A percentile compares a stretch with the other conserved stretches of the same genome.
phyloP scores from a whole-genome alignment of 2,797 vertebrate genomes.

The Oreochromis mossambicus region DNA sequence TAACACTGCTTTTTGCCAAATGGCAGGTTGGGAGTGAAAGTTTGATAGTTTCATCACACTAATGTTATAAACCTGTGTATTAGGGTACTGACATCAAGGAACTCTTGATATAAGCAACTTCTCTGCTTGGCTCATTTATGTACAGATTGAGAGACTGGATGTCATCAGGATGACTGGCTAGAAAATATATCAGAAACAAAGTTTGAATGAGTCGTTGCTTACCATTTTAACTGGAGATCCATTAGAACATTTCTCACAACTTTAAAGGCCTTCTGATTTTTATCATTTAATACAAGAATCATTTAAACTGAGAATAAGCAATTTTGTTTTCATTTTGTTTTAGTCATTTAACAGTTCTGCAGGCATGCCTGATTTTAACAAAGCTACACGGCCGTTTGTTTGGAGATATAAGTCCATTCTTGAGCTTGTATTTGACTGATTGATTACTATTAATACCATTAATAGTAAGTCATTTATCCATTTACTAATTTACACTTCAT shows the following conservation, averaged over 20 bases:
- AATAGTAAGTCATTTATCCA: neutral
- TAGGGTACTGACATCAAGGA: too few species aligned
- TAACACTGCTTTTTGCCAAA: neutral
- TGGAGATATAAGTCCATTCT: neutral
- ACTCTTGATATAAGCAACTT: too few species aligned
- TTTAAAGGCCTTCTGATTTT: neutral
- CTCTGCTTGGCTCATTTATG: too few species aligned
- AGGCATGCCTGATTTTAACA: neutral
- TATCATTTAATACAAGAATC: too few species aligned
- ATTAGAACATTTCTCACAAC: neutral
- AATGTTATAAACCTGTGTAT: neutral
- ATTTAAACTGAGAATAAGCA: too few species aligned
- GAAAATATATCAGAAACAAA: neutral
- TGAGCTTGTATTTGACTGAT: too few species aligned
- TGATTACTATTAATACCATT: neutral
- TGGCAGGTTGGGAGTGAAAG: neutral
- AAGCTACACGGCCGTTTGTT: neutral
- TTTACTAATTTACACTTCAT: neutral
- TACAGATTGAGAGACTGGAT: neutral
- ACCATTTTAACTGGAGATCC: neutral
- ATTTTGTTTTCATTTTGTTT: too few species aligned
- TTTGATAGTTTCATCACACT: neutral
- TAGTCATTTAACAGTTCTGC: too few species aligned
- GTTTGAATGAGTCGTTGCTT: neutral
- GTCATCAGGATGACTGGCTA: neutral